A percentile compares a stretch with the other conserved stretches of the same genome.
phyloP scores from a whole-genome alignment of 2,797 vertebrate genomes.

The Garrulus glandarius region DNA sequence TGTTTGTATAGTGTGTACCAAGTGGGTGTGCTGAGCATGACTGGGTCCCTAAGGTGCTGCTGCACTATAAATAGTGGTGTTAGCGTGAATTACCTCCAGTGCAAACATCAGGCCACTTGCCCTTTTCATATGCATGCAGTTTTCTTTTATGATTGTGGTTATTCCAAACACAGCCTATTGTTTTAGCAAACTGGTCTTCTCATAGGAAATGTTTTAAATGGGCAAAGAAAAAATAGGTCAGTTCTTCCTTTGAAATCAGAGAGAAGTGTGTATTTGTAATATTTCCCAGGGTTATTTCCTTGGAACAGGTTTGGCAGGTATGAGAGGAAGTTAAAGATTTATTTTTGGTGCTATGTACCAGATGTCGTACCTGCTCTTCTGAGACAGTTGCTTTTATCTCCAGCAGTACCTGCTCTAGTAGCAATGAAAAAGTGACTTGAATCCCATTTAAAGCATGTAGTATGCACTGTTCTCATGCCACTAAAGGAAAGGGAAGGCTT shows the following conservation, averaged over 20 bases:
- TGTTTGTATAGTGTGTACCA: neutral
- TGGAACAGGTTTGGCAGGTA: constrained; percentile 62
- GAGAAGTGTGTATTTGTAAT: constrained; percentile 48
- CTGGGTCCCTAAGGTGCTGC: constrained; percentile 16
- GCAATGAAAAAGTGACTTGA: constrained; percentile 56
- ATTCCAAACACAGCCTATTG: constrained; percentile 15
- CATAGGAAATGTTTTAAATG: constrained; percentile 31
- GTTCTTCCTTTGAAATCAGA: constrained; percentile 64
- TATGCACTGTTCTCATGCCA: constrained; percentile 41
- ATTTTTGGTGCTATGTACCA: constrained; percentile 66
- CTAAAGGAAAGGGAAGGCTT: constrained; percentile 27
- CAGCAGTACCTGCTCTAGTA: constrained; percentile 55
- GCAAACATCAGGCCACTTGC: neutral
- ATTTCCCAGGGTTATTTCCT: constrained; percentile 62
- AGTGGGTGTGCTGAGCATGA: neutral
- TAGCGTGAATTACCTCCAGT: neutral
- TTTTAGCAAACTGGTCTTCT: constrained; percentile 46
- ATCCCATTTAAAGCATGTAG: constrained; percentile 57
- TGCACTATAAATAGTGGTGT: neutral
- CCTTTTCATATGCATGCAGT: neutral
- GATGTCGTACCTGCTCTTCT: constrained; percentile 67
- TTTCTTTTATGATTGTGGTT: constrained; percentile 10
- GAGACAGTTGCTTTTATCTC: constrained; percentile 71
- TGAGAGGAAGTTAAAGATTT: constrained; percentile 70
- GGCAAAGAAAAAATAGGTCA: constrained; percentile 63